Evolutionary conservation across 2,797 vertebrate genomes (phyloP).

Genomic region (Scomberomorus guttatus): DNA sequence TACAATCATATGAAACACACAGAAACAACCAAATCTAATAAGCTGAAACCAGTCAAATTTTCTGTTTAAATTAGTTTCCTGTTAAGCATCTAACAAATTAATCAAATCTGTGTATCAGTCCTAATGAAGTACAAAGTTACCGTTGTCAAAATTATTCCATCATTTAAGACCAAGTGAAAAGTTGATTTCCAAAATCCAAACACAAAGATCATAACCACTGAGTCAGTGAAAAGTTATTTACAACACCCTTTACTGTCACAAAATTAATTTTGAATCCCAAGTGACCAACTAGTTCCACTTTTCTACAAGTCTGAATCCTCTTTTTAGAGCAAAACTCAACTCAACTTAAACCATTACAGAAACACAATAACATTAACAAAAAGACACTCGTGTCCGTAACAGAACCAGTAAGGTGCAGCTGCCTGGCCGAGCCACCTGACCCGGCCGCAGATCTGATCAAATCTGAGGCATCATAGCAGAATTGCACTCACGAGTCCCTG

Average conservation of each 20-base stretch:
- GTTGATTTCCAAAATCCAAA: slow-evolving; percentile 4
- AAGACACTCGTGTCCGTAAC: not conserved
- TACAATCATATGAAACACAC: not conserved
- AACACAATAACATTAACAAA: too few species aligned
- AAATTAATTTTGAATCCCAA: not conserved
- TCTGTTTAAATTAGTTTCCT: not conserved
- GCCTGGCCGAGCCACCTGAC: not conserved
- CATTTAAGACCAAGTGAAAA: not conserved
- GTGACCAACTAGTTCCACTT: not conserved
- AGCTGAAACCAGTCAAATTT: not conserved
- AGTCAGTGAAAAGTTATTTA: not conserved
- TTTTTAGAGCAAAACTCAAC: slow-evolving; percentile 20
- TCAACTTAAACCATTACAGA: not conserved
- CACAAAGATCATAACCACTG: not conserved
- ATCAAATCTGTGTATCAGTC: not conserved
- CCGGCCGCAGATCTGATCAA: slow-evolving; percentile 19
- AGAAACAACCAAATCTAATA: not conserved
- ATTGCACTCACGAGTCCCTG: slow-evolving; percentile 91
- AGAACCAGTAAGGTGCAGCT: slow-evolving; percentile 9
- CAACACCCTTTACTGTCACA: not conserved
- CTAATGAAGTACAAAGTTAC: not conserved
- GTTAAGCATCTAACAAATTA: not conserved
- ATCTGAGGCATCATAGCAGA: slow-evolving; percentile 22
- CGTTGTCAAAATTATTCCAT: not conserved
- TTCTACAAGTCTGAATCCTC: not conserved